Percentiles rank a stretch among this genome's conserved stretches.
These are phyloP conservation scores for Enteromius fasciolatus DNA, from an alignment of 2,797 vertebrate genomes.

Conservation along the genomic window DNA sequence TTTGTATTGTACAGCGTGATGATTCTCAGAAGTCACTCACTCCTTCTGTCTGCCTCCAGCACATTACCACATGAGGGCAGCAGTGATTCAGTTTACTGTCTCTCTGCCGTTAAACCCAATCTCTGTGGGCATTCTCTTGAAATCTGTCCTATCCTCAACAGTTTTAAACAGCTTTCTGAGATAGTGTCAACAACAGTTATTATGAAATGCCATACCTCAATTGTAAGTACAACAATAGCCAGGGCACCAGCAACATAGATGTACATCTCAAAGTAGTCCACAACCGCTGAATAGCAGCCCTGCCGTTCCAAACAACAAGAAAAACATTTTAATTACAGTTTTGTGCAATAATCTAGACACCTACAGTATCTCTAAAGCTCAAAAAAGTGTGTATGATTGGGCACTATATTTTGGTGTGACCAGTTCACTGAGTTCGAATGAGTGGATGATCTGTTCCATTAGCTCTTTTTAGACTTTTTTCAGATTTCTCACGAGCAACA, in stretches of 20 bases:
- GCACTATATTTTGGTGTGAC: background rate
- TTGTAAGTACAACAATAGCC: conserved; percentile 90
- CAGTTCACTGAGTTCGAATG: background rate
- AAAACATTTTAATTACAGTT: background rate
- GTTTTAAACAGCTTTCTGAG: background rate
- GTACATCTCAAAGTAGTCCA: conserved; percentile 91
- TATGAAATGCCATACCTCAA: conserved; percentile 80
- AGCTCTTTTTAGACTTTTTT: background rate
- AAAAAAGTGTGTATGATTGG: background rate
- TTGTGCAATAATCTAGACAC: background rate
- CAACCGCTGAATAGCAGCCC: conserved; percentile 93
- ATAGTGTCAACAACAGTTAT: background rate
- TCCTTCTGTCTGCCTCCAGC: background rate
- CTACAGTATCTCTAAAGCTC: background rate
- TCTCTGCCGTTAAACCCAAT: background rate
- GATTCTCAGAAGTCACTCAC: background rate
- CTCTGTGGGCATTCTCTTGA: background rate
- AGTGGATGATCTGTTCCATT: background rate
- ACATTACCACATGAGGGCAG: conserved; percentile 48
- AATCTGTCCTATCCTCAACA: background rate
- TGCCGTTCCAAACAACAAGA: conserved; percentile 61
- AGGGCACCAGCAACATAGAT: conserved; percentile 93
- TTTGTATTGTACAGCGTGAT: no score
- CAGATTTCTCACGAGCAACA: background rate
- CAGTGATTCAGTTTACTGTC: background rate